phyloP scores from a whole-genome alignment of 2,113 vertebrate species.

The Lethenteron camtschaticum region DNA sequence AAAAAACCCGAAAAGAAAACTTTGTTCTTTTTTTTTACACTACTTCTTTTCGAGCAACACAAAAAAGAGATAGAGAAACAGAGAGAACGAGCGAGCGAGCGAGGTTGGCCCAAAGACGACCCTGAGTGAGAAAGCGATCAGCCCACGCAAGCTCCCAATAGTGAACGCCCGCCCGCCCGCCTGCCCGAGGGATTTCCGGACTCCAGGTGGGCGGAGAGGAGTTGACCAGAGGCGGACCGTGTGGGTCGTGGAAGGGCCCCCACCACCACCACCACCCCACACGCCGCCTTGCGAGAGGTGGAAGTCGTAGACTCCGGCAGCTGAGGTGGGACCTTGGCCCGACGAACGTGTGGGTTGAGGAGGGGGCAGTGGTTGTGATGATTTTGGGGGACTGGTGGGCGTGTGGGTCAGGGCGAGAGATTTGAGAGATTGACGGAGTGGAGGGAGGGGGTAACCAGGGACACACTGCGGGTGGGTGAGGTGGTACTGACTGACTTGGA shows the following conservation, averaged over 20 bases:
- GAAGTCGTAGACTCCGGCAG: not conserved
- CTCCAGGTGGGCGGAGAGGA: not conserved
- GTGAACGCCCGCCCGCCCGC: too few relatives aligned
- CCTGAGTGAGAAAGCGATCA: not conserved
- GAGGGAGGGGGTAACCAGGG: not conserved
- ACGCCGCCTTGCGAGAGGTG: not conserved
- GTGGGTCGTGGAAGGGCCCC: not conserved
- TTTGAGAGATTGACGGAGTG: not conserved
- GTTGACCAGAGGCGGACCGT: not conserved
- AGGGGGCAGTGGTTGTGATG: not conserved
- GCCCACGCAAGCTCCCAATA: not conserved
- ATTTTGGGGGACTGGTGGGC: not conserved
- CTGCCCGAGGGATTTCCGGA: not conserved
- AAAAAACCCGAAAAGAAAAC: too few relatives aligned
- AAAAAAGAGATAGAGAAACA: conserved; percentile 4
- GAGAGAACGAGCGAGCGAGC: not conserved
- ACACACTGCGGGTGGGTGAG: not conserved
- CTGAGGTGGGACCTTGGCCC: not conserved
- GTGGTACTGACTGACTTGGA: not conserved
- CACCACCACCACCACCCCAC: too few relatives aligned
- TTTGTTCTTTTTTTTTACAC: too few relatives aligned
- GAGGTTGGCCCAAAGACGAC: not conserved
- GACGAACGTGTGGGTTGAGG: not conserved
- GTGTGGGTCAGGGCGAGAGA: not conserved
- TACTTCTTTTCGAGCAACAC: not conserved